Base-by-base conservation (phyloP, 1,140 invertebrate genomes). In the Aphelinus certus region DNA sequence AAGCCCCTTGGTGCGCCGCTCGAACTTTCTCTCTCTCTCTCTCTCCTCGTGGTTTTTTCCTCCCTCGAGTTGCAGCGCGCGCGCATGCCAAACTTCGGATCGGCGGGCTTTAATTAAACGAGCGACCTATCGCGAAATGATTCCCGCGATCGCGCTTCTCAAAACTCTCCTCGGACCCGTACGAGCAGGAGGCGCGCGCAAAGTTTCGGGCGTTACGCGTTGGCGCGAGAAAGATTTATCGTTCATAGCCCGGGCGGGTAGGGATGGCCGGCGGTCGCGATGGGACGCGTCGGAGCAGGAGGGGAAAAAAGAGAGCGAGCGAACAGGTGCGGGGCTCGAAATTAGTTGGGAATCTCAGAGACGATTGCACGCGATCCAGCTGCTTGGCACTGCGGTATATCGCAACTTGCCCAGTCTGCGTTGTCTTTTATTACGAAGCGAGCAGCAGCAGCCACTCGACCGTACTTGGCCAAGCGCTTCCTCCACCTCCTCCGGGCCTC, bases 31-130 rank as follows among this genome's bases (percentile, higher is more conserved):
- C 63, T 49, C 62, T 65, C 26, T 26, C 60, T 58, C 10, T 53
- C 45, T 45, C 63, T 7, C 45, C 3, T 26, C 42, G 43, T n/a
- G 10, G 42, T 48, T 56, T 3, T 46, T 9, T 7, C 56, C n/a
- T 70, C 42, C 53, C 10, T 55, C 58, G 6, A 7, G 77, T 79
- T 66, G 73, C 78, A 26, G 26, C 26, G 26, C 26, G 26, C 26
- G 26, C 26, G 26, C 26, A 26, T 56, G 72, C 78, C 68, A 81
- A 86, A 86, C 82, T 82, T 86, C 82, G 83, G 85, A 86, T 87
- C 85, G 86, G 26, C 26, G 26, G 82, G 86, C 85, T 87, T 88
- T 88, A 88, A 88, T 88, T 88, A 87, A 88, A 87, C 81, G 79
- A 85, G 85, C 26, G 26, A 26, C 26, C 26, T 26, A 87, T 84